Percentiles rank a stretch among this genome's conserved stretches.
Conservation (phyloP, 2,888 invertebrate species). For the Nemotelus pantherinus region DNA sequence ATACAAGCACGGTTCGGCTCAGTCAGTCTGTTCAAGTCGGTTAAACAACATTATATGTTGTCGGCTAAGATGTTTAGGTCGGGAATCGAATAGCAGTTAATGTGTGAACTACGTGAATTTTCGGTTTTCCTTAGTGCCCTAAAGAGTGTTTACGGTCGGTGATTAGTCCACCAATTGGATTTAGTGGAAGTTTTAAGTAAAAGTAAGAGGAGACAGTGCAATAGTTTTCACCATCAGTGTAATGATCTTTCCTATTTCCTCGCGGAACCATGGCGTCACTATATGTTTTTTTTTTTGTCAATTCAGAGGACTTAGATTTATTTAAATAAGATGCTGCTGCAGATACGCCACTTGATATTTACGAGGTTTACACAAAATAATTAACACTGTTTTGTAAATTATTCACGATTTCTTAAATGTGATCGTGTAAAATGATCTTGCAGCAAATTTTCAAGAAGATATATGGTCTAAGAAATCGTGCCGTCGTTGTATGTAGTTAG, state of each 20-base stretch:
- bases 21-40: conserved; percentile 28
- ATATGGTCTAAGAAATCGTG: not conserved
- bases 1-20: not conserved
- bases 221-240: not conserved
- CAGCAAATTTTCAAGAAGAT: not conserved
- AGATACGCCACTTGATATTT: no score
- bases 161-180: not conserved
- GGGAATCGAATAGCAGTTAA: conserved; percentile 8
- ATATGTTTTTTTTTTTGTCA: no score
- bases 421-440: conserved; percentile 11
- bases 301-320: no score
- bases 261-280: not conserved
- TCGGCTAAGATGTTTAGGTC: conserved; percentile 5
- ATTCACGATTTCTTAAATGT: not conserved
- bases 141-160: not conserved
- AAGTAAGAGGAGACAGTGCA: no score
- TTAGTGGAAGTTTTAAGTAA: no score
- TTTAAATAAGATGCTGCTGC: no score
- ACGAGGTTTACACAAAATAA: no score
- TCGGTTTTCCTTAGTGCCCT: not conserved
- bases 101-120: not conserved
- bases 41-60: conserved; percentile 7
- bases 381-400: no score
- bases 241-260: not conserved
- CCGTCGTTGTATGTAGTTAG: not conserved